Evolutionary conservation across 2,888 invertebrate species (phyloP), one percentile per base, ranked within the genome.

Genomic region (Yponomeuta malinellus): DNA sequence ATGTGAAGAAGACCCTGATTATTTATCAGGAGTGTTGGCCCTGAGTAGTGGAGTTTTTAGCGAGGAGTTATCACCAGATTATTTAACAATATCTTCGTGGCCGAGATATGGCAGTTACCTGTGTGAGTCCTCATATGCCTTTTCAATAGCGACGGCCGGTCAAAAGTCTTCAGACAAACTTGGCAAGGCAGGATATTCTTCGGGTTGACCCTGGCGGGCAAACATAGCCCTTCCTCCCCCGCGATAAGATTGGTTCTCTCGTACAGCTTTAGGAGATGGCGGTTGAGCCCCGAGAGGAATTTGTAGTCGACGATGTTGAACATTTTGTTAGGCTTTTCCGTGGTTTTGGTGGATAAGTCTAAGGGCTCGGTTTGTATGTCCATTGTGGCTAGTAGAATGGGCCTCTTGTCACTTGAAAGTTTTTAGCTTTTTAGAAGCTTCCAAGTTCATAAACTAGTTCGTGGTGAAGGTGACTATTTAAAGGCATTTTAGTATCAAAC

Each of bases 61-160:
- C 33, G 5, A 33, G 33, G 33, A 33, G 33, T 23, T 23, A 23
- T 23, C 23, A 23, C 23, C 23, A 23, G 23, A 23, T 23, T 23
- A 23, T 23, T 23, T 23, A 23, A 23, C 23, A 23, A 23, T 23
- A 23, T 23, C 23, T 2, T 37, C 5, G 37, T 37, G 37, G 37
- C 37, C 4, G 5, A 37, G 52, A 52, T 4, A 59, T 12, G 5
- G 9, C 6, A 59, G 52, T 59, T 83, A 93, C 95, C 95, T 72
- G 95, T 95, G 78, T 95, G 95, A 0, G 95, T 95, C 70, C 95
- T 84, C 87, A 95, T 93, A 78, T 95, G 95, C 73, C 95, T 83
- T 76, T 94, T 95, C 74, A 95, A 79, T 72, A 95, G 79, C 1
- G 95, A 95, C 0, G 95, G 95, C 68, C 95, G 85, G 77, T 95